A percentile compares a stretch with the other conserved stretches of the same genome.
Conservation (phyloP, 2,888 invertebrate genomes). For the Scaeva pyrastri region DNA sequence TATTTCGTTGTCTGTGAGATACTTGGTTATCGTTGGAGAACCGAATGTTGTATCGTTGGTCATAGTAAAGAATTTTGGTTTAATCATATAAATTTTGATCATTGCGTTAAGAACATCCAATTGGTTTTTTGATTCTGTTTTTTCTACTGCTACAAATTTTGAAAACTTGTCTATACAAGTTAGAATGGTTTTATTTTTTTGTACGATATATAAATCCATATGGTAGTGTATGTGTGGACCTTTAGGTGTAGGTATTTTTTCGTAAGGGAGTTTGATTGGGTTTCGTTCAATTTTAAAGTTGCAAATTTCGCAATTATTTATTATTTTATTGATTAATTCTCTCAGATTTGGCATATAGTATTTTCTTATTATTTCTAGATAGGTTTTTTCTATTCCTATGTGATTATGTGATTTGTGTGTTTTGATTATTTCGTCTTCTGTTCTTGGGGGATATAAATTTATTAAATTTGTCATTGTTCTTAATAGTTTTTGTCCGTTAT, state of each 20-base stretch:
- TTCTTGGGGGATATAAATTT: not conserved
- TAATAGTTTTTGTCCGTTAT: not conserved
- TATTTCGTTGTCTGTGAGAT: conserved; percentile 1
- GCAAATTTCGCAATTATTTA: conserved; percentile 31
- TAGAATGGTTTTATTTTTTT: not conserved
- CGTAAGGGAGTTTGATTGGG: conserved; percentile 13
- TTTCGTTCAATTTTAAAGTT: conserved; percentile 19
- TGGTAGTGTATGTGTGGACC: conserved; percentile 21
- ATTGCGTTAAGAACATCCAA: conserved; percentile 1
- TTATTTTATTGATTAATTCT: conserved; percentile 3
- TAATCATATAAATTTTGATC: not conserved
- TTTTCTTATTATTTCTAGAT: conserved; percentile 6
- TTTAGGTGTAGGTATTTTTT: conserved; percentile 25
- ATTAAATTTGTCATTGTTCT: not conserved
- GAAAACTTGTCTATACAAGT: not conserved
- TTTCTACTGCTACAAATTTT: not conserved
- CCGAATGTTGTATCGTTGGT: not conserved
- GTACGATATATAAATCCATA: conserved; percentile 12
- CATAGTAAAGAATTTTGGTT: not conserved
- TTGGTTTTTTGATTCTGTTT: conserved; percentile 2
- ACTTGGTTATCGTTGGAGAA: not conserved
- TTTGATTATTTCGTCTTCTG: not conserved
- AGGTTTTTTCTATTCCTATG: conserved; percentile 23
- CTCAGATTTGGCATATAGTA: conserved; percentile 14
- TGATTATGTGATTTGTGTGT: conserved; percentile 11